These are phyloP conservation scores for Notamacropus eugenii DNA, from an alignment of 2,797 vertebrate species.

Conservation along the genomic window DNA sequence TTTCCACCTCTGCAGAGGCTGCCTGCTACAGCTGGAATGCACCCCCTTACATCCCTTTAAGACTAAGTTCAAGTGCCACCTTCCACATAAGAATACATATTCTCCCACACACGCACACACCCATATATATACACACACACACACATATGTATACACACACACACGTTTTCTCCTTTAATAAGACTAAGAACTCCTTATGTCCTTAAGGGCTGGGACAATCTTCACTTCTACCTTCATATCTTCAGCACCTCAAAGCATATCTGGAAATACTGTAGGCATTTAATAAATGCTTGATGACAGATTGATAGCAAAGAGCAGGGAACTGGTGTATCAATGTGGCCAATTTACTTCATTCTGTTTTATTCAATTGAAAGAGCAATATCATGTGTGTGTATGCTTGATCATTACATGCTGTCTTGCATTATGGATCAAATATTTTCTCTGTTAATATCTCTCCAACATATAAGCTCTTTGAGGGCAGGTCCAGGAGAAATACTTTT, in stretches of 20 bases:
- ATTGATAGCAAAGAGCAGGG: not conserved
- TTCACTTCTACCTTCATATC: not conserved
- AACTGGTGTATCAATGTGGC: not conserved
- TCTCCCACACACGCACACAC: too few relatives aligned
- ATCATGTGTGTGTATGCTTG: not conserved
- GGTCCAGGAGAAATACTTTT: not conserved
- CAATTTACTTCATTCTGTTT: not conserved
- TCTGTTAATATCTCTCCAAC: not conserved
- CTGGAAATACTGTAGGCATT: not conserved
- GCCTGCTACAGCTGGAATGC: not conserved
- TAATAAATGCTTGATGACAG: not conserved
- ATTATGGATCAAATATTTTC: not conserved
- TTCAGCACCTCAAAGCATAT: not conserved
- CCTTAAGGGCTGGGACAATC: not conserved
- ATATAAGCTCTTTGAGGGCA: not conserved
- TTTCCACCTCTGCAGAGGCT: too few relatives aligned
- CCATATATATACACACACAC: too few relatives aligned
- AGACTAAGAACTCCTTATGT: not conserved
- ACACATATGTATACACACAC: too few relatives aligned
- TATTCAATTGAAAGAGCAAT: not conserved
- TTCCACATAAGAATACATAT: not conserved
- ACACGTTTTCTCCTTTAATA: not conserved
- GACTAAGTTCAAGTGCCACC: too few relatives aligned
- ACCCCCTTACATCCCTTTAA: too few relatives aligned
- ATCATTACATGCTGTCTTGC: not conserved